Base-by-base conservation (phyloP, 2,113 vertebrate genomes). In the Catagonus wagneri region DNA sequence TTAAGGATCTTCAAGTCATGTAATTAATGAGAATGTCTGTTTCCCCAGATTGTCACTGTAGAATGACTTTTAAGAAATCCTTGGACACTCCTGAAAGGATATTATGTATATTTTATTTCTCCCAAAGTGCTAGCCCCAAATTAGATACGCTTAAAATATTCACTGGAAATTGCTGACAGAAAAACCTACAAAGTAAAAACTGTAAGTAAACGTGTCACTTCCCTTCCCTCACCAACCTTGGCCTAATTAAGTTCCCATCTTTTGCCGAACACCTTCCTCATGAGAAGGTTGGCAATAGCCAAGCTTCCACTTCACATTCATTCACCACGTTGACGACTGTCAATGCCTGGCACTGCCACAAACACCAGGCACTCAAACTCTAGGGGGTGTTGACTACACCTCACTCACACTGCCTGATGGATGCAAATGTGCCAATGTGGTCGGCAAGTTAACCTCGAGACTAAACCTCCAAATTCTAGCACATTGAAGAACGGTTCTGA, bases 351-450 rank as follows among this genome's bases (percentile, higher is more conserved):
- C 27, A 27, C 22, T 12, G 32, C 56, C 44, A 61, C 36, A 32
- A 15, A 25, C 14, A 27, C 29, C 27, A 25, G 17, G 52, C 14
- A 14, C 5, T 27, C 25, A 58, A 3, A n/a, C 19, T 34, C 12
- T 50, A 8, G 4, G 4, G 66, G 44, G n/a, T 0, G 0, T 36
- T 29, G 34, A 11, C 52, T 27, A 2, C 50, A 19, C 0, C 56
- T 66, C n/a, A 22, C 23, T n/a, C 52, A 11, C 7, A 7, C 1
- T 1, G 7, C 6, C 7, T 32, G 23, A 11, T 17, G 4, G 23
- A 69, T 2, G 7, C 4, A 6, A 20, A 68, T 1, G 19, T 2
- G 78, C 16, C 17, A 16, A 44, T 0, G 3, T 27, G 66, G n/a
- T 15, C 14, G 0, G 66, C 72, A 29, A 88, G 39, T 54, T 32